Evolutionary conservation across 2,888 invertebrate species (phyloP).

Genomic region (Epiblema foenella): DNA sequence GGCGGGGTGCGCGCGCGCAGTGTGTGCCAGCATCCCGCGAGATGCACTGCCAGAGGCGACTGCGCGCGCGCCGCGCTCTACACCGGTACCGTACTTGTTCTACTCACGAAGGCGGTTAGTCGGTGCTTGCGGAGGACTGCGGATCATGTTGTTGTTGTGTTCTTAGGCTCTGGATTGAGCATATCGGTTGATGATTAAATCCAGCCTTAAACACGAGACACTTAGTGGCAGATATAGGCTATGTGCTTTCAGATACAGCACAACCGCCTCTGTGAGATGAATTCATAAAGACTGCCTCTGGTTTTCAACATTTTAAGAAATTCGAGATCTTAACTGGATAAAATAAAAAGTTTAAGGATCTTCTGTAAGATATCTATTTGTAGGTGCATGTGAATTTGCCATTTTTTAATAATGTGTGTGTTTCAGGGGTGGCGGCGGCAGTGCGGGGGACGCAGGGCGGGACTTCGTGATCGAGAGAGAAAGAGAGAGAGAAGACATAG

Average conservation of each 20-base stretch:
- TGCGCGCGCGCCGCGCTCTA: constrained; percentile 18
- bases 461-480: constrained; percentile 81
- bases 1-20: not conserved
- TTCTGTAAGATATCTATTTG: not conserved
- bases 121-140: not conserved
- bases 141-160: not conserved
- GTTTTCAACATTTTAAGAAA: too few species aligned
- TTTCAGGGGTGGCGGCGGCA: constrained; percentile 70
- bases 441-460: constrained; percentile 65
- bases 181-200: not conserved
- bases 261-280: not conserved
- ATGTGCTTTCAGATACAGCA: not conserved
- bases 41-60: constrained; percentile 23
- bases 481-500: constrained; percentile 74
- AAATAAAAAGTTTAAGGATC: not conserved
- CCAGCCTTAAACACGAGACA: not conserved
- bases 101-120: not conserved
- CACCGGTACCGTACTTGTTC: constrained; percentile 10
- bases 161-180: not conserved
- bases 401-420: constrained; percentile 39
- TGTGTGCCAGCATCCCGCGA: not conserved
- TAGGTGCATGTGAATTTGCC: not conserved
- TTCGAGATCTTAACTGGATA: too few species aligned
- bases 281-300: not conserved
- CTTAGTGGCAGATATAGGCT: not conserved